Base-by-base conservation (phyloP, 1,140 invertebrate species). In the Apis dorsata region DNA sequence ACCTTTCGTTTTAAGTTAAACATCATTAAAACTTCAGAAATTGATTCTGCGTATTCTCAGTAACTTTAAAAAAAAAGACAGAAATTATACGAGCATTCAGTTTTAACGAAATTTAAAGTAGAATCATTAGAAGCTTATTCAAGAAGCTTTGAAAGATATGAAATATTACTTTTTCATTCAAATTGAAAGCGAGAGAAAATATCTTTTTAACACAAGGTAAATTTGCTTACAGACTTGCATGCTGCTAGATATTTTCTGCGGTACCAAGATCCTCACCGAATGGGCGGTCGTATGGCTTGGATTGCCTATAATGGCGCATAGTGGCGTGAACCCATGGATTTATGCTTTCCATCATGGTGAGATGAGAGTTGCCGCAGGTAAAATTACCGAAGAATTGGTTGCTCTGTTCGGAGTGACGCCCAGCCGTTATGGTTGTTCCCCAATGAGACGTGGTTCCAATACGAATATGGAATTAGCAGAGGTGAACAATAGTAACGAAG, bases 271-370 rank as follows among this genome's bases (percentile, higher is more conserved):
- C 9, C 88, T 96, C 5, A 93, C 94, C 12, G 92, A 94, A 28
- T 95, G 95, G 94, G 88, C 94, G 8, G 91, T 93, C 7, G 94
- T 96, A 13, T 96, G 95, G 91, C 89, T 95, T 11, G 94, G 95
- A 4, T 91, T 96, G 13, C 94, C 96, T 1, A 95, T 96, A 9
- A 91, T 96, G 44, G 94, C 95, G 0, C 96, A 95, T 88, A 95
- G 95, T 85, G 95, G 95, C 0, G 91, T 95, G 21, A 96, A 96
- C 88, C 96, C 96, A 0, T 96, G 96, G 96, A 94, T 96, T 15
- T 96, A 96, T 86, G 96, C 95, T 0, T 96, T 95, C 90, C 94
- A 96, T 79, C 96, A 96, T 83, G 94, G 95, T 0, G 96, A 96
- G 86, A 95, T 96, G 88, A 94, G 96, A 28, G 88, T 94, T 0